Evolutionary conservation across 1,140 invertebrate genomes (phyloP).

Genomic region (Probaryconus sp.): DNA sequence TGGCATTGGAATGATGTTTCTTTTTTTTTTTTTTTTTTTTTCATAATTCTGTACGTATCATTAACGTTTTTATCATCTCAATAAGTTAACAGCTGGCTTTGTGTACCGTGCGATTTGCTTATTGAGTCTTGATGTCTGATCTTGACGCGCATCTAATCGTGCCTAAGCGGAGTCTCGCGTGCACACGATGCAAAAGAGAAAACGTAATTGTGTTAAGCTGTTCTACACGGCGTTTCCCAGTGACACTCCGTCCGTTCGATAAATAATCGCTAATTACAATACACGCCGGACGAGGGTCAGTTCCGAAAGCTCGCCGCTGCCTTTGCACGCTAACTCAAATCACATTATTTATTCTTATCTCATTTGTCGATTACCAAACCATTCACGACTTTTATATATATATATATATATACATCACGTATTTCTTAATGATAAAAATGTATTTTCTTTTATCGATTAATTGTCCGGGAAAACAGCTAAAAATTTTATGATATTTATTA

Average conservation of each 20-base stretch:
- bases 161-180: slow-evolving; percentile 20
- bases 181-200: slow-evolving; percentile 19
- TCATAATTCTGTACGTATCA: background rate
- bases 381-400: slow-evolving; percentile 36
- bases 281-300: slow-evolving; percentile 13
- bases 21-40: slow-evolving; percentile 6
- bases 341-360: slow-evolving; percentile 53
- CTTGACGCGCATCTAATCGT: slow-evolving; percentile 28
- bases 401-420: no score
- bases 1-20: no score
- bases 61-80: slow-evolving; percentile 30
- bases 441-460: slow-evolving; percentile 25
- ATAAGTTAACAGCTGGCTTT: slow-evolving; percentile 29
- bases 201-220: slow-evolving; percentile 58
- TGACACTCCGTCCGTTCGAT: slow-evolving; percentile 36
- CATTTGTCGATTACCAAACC: slow-evolving; percentile 13
- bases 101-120: slow-evolving; percentile 18
- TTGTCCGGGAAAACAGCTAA: no score
- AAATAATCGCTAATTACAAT: slow-evolving; percentile 64
- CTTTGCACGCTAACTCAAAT: slow-evolving; percentile 32
- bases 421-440: slow-evolving; percentile 22
- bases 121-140: slow-evolving; percentile 31
- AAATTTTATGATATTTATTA: no score
- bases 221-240: slow-evolving; percentile 31
- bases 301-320: slow-evolving; percentile 23